Percentiles rank a stretch among this genome's conserved stretches.
Conservation (phyloP, 2,888 invertebrate species). For the Oscheius sp. region DNA sequence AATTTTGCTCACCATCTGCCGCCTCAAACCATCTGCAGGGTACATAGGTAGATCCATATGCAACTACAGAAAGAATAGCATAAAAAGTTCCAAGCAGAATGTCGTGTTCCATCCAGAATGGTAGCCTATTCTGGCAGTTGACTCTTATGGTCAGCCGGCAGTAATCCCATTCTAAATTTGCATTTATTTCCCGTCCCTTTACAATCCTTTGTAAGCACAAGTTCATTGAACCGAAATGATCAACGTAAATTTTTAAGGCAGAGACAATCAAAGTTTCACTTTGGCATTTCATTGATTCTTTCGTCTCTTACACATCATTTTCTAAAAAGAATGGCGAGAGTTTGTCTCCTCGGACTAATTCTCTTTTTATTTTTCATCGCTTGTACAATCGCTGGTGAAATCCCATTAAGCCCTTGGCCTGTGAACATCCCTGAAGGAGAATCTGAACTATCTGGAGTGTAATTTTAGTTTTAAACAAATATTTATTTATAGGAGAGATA, state of each 20-base stretch:
- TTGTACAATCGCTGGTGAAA: neutral
- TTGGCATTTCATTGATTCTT: neutral
- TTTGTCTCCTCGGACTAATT: neutral
- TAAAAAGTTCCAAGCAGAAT: slow-evolving; percentile 38
- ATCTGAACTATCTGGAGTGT: neutral
- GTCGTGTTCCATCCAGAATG: slow-evolving; percentile 37
- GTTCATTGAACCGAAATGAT: slow-evolving; percentile 12
- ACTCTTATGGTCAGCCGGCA: neutral
- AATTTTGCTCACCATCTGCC: slow-evolving; percentile 39
- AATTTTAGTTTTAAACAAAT: neutral
- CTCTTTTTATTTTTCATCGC: neutral
- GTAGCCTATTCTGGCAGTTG: neutral
- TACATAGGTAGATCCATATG: slow-evolving; percentile 52
- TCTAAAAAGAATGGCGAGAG: neutral
- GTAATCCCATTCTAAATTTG: slow-evolving; percentile 8
- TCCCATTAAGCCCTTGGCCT: slow-evolving; percentile 10
- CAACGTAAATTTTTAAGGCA: no score
- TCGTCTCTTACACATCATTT: no score
- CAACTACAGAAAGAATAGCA: slow-evolving; percentile 40
- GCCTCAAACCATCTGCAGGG: slow-evolving; percentile 54
- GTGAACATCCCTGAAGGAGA: neutral
- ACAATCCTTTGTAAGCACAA: no score
- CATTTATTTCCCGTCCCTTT: slow-evolving; percentile 6
- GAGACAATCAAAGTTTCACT: neutral
- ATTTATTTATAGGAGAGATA: neutral